phyloP scores from a whole-genome alignment of 2,888 invertebrate species.

The Dicyrtoma fusca region DNA sequence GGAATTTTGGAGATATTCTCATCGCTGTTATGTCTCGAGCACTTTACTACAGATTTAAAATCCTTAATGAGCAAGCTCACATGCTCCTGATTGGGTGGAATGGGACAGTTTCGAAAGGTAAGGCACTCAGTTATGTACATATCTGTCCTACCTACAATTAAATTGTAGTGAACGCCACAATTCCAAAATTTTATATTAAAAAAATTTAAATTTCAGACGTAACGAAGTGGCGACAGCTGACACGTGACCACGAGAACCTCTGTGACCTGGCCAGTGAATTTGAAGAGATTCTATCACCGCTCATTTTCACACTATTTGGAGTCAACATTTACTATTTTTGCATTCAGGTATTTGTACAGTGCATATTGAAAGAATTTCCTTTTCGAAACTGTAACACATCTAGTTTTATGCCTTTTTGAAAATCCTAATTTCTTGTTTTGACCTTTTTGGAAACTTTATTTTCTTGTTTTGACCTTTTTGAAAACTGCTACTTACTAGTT shows the following conservation, averaged over 20 bases:
- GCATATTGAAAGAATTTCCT: neutral
- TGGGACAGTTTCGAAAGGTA: conserved; percentile 20
- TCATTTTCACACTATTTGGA: conserved; percentile 47
- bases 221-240: conserved; percentile 45
- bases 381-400: too few species aligned
- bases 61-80: conserved; percentile 29
- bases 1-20: conserved; percentile 48
- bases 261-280: conserved; percentile 40
- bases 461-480: too few species aligned
- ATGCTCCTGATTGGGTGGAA: neutral
- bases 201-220: conserved; percentile 36
- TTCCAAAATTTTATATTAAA: neutral
- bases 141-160: too few species aligned
- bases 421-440: too few species aligned
- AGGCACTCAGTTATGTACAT: neutral
- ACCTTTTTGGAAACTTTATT: too few species aligned
- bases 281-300: conserved; percentile 45
- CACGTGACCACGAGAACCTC: conserved; percentile 45
- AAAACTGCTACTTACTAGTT: too few species aligned
- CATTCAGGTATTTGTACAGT: conserved; percentile 42
- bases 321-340: conserved; percentile 54
- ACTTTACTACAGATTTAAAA: conserved; percentile 46
- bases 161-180: neutral
- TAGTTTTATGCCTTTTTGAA: too few species aligned
- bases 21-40: conserved; percentile 43